phyloP scores from a whole-genome alignment of 2,888 invertebrate species.

The Aporophyla lueneburgensis region DNA sequence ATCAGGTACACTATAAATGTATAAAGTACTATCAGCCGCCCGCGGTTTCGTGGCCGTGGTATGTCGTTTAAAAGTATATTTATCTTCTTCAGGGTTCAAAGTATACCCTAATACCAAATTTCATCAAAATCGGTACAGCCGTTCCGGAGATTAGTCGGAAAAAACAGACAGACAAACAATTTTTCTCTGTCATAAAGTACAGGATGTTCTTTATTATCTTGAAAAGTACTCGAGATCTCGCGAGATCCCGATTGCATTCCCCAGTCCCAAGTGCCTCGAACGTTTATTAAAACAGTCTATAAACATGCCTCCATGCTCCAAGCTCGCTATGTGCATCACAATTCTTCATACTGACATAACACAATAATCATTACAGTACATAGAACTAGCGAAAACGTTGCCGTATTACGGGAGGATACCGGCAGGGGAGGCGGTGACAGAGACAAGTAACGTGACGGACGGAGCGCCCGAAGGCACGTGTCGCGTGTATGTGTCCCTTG shows the following conservation, averaged over 20 bases:
- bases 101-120: too few species aligned
- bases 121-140: too few species aligned
- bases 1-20: not conserved
- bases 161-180: too few species aligned
- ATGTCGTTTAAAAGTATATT: too few species aligned
- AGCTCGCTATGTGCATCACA: not conserved
- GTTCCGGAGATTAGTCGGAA: too few species aligned
- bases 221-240: not conserved
- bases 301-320: too few species aligned
- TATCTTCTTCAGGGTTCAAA: too few species aligned
- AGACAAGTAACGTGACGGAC: slow-evolving; percentile 76
- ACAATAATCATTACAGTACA: slow-evolving; percentile 91
- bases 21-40: too few species aligned
- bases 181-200: too few species aligned
- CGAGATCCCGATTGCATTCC: too few species aligned
- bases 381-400: slow-evolving; percentile 95
- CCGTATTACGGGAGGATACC: slow-evolving; percentile 97
- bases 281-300: not conserved
- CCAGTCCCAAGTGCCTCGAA: not conserved
- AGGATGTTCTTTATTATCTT: too few species aligned
- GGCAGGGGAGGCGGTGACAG: slow-evolving; percentile 86
- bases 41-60: too few species aligned
- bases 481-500: slow-evolving; percentile 93
- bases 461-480: slow-evolving; percentile 70
- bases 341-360: not conserved